A percentile compares a stretch with the other conserved stretches of the same genome.
Evolutionary conservation across 2,888 invertebrate species (phyloP).

Genomic region (Rosalia funebris): DNA sequence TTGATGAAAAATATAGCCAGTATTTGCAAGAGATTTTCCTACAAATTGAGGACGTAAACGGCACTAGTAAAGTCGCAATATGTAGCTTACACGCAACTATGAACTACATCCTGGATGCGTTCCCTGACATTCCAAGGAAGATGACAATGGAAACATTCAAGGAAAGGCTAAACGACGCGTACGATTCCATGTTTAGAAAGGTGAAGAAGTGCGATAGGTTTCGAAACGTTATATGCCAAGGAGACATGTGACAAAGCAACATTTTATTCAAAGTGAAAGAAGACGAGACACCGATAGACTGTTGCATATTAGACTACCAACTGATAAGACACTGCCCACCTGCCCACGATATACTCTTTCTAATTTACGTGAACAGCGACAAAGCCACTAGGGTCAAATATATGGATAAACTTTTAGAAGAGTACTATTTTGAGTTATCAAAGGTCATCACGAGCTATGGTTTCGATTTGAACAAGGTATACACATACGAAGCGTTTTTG

Average conservation of each 20-base stretch:
- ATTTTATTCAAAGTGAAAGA: slow-evolving; percentile 47
- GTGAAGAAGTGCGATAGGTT: slow-evolving; percentile 56
- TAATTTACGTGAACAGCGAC: slow-evolving; percentile 44
- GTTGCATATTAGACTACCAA: slow-evolving; percentile 54
- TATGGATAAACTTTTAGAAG: slow-evolving; percentile 36
- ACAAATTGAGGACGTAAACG: background rate
- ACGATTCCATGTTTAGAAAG: slow-evolving; percentile 38
- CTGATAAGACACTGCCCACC: slow-evolving; percentile 69
- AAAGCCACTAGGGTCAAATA: slow-evolving; percentile 35
- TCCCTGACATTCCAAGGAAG: slow-evolving; percentile 28
- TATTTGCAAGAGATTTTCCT: background rate
- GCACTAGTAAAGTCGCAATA: background rate
- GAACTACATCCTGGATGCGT: slow-evolving; percentile 27
- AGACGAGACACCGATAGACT: slow-evolving; percentile 25
- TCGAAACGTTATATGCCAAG: slow-evolving; percentile 58
- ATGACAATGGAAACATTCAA: slow-evolving; percentile 24
- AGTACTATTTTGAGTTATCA: slow-evolving; percentile 44
- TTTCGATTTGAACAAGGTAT: slow-evolving; percentile 38
- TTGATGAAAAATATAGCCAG: slow-evolving; percentile 51
- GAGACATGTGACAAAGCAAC: slow-evolving; percentile 55
- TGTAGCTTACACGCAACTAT: background rate
- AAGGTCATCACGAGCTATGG: slow-evolving; percentile 36
- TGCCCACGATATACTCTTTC: slow-evolving; percentile 69
- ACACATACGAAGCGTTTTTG: slow-evolving; percentile 39
- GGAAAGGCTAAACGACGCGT: slow-evolving; percentile 38